Evolutionary conservation across 2,888 invertebrate genomes (phyloP), one percentile per base, ranked within the genome.

Genomic region (Cerastis rubricosa): DNA sequence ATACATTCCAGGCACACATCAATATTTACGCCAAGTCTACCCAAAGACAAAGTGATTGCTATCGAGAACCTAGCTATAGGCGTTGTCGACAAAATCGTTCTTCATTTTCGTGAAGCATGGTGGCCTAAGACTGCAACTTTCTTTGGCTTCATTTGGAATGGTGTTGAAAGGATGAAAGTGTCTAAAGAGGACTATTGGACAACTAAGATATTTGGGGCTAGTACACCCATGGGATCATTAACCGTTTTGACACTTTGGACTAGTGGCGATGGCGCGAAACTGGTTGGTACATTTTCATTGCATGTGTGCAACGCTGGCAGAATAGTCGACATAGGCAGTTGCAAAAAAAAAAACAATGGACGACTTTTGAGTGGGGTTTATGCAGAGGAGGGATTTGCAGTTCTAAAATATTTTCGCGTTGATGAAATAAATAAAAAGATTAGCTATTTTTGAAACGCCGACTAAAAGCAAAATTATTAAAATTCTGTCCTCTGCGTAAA

Each of bases 31-130:
- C 98, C 98, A 0, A 88, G 76, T 25, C 91, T 98, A 57, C 97
- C 97, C 0, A 83, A 90, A 35, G 85, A 89, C 3, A 98, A 98
- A 92, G 86, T 94, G 0, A 92, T 92, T 49, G 96, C 97, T 0
- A 97, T 98, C 45, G 88, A 97, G 91, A 93, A 94, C 29, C 91
- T 98, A 65, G 97, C 97, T 0, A 97, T 98, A 85, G 98, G 98
- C 0, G 97, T 97, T 0, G 97, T 98, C 0, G 97, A 97, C 79
- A 98, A 98, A 94, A 97, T 98, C 43, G 97, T 97, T 69, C 87
- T 98, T 0, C 95, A 97, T 54, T 98, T 98, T 91, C 94, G 97
- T 0, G 90, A 95, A 12, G 94, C 95, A 5, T 98, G 98, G 97
- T 98, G 98, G 98, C 93, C 95, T 0, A 90, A 92, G 11, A 87